A percentile compares a stretch with the other conserved stretches of the same genome.
Conservation (phyloP, 2,888 invertebrate genomes). For the Pharmacophagus antenor region DNA sequence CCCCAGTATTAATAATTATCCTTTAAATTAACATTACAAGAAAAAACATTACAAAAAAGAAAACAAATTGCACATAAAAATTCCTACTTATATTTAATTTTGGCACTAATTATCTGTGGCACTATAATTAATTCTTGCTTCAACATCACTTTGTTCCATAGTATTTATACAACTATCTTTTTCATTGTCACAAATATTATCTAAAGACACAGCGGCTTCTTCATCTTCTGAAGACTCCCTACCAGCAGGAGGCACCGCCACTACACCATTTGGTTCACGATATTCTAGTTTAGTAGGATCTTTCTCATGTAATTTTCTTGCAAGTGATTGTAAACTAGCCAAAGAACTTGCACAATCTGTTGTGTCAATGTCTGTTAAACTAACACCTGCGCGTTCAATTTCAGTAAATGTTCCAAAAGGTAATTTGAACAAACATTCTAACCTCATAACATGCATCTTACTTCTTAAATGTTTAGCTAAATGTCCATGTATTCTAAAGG, state of each 20-base stretch:
- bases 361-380: slow-evolving; percentile 96
- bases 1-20: slow-evolving; percentile 69
- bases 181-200: slow-evolving; percentile 67
- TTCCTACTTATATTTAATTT: slow-evolving; percentile 79
- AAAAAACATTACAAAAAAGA: slow-evolving; percentile 58
- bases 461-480: slow-evolving; percentile 97
- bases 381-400: slow-evolving; percentile 93
- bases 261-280: slow-evolving; percentile 73
- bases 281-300: slow-evolving; percentile 89
- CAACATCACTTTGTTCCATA: slow-evolving; percentile 67
- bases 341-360: slow-evolving; percentile 97
- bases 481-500: slow-evolving; percentile 98
- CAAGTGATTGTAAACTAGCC: slow-evolving; percentile 90
- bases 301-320: slow-evolving; percentile 89
- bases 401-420: slow-evolving; percentile 97
- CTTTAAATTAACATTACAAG: slow-evolving; percentile 62
- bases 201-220: slow-evolving; percentile 53
- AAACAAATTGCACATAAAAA: slow-evolving; percentile 79
- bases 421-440: slow-evolving; percentile 95
- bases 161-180: slow-evolving; percentile 73
- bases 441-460: slow-evolving; percentile 96
- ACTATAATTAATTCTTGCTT: slow-evolving; percentile 76
- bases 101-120: slow-evolving; percentile 85
- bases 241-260: slow-evolving; percentile 53
- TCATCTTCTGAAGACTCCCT: slow-evolving; percentile 81